Base-by-base conservation (phyloP, 2,888 invertebrate species). In the Rhagonycha fulva region DNA sequence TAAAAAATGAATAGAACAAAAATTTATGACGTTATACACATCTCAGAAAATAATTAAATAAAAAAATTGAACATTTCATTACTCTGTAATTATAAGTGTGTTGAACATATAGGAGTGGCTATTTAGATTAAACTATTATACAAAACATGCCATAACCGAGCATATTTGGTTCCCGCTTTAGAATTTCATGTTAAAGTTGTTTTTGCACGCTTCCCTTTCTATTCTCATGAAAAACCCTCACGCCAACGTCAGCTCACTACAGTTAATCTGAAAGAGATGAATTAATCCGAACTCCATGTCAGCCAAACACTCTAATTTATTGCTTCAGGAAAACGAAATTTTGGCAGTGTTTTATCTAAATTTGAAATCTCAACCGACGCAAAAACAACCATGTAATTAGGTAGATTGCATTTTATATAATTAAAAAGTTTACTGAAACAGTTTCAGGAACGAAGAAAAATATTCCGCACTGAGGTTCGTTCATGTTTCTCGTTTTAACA, bases 321-420 rank as follows among this genome's bases (percentile, higher is more conserved):
- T 81, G 86, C 83, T 81, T 76, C 81, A 84, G 87, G 86, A 87
- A 85, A 86, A 86, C 86, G 86, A 87, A 87, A 87, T 87, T 88
- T 87, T 88, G 88, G 87, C 87, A 87, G 85, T 84, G 86, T 86
- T 87, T 87, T 88, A 88, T 88, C 88, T 87, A 87, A 87, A 87
- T 88, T 87, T 88, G 87, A 87, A 88, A 87, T 87, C 87, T 87
- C 85, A 76, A 73, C 76, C 75, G 74, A 76, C 80, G 78, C 82
- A 81, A 82, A 81, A 82, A 82, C 82, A 84, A 85, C 85, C 85
- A 84, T 84, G 86, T 87, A 87, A 87, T 87, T 87, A 87, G 86
- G 83, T 84, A 83, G 86, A 86, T 86, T 85, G 86, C 86, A 85
- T 86, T 86, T 87, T 84, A 85, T 86, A 84, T 87, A 87, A 87